phyloP scores from a whole-genome alignment of 2,888 invertebrate genomes.

The Agonopterix heracliana region DNA sequence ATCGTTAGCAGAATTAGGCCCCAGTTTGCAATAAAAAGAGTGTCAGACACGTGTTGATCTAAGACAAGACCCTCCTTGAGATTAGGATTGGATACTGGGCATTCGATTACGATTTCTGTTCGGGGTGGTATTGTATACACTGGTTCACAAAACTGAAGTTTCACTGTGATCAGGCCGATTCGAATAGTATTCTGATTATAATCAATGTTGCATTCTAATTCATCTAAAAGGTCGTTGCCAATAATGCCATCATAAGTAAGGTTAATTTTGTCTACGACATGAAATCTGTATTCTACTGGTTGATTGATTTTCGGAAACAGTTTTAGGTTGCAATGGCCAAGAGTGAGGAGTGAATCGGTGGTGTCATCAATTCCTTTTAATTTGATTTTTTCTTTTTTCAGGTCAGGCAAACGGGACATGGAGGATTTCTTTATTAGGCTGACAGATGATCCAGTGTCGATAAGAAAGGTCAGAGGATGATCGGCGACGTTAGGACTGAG shows the following conservation, averaged over 20 bases:
- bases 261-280: slow-evolving; percentile 13
- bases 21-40: slow-evolving; percentile 15
- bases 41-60: slow-evolving; percentile 10
- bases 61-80: slow-evolving; percentile 17
- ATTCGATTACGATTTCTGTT: slow-evolving; percentile 20
- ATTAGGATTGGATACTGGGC: slow-evolving; percentile 18
- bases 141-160: slow-evolving; percentile 13
- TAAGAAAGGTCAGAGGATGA: slow-evolving; percentile 13
- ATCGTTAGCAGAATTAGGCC: too few species aligned
- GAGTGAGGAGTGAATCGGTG: slow-evolving; percentile 4
- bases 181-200: slow-evolving; percentile 4
- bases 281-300: slow-evolving; percentile 5
- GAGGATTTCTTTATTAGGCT: slow-evolving; percentile 8
- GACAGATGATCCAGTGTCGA: slow-evolving; percentile 18
- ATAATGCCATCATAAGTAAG: slow-evolving; percentile 21
- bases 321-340: slow-evolving; percentile 5
- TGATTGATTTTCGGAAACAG: not conserved
- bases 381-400: slow-evolving; percentile 3
- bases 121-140: slow-evolving; percentile 14
- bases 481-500: slow-evolving; percentile 14
- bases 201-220: not conserved
- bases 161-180: slow-evolving; percentile 1
- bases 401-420: not conserved
- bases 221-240: slow-evolving; percentile 11
- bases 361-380: slow-evolving; percentile 7